Evolutionary conservation across 2,888 invertebrate genomes (phyloP).

Genomic region (Phoenoteleia sp.): DNA sequence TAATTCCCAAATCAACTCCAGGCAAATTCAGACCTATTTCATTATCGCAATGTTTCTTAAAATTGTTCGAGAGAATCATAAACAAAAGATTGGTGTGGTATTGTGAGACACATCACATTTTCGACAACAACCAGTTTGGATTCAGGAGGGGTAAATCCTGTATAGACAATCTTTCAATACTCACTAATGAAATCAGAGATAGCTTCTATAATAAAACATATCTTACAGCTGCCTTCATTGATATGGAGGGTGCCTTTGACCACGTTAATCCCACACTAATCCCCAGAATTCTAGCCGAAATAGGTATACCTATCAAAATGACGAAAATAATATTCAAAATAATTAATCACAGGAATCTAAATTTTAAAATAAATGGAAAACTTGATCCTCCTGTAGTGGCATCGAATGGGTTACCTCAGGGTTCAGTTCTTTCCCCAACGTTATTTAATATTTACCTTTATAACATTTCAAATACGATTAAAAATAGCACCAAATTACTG

Average conservation of each 20-base stretch:
- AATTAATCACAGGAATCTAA: not conserved
- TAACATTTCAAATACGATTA: not conserved
- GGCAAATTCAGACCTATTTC: not conserved
- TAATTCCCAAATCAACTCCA: too few species aligned
- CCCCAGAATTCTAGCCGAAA: not conserved
- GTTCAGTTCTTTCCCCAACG: not conserved
- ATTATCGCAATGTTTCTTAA: not conserved
- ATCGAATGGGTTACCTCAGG: slow-evolving; percentile 4
- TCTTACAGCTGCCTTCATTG: not conserved
- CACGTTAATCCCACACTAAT: not conserved
- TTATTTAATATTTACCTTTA: slow-evolving; percentile 10
- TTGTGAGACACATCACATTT: not conserved
- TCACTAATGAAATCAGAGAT: not conserved
- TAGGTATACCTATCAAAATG: not conserved
- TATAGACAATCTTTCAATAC: not conserved
- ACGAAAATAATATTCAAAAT: not conserved
- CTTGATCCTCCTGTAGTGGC: not conserved
- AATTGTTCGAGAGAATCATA: not conserved
- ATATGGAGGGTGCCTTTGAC: slow-evolving; percentile 6
- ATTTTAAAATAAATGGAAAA: not conserved
- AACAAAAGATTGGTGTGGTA: not conserved
- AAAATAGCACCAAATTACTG: not conserved
- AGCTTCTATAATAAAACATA: not conserved
- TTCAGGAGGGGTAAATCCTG: not conserved
- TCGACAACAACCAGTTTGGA: not conserved